Evolutionary conservation across 2,888 invertebrate species (phyloP), one percentile per base, ranked within the genome.

Genomic region (Copidosoma aretas): DNA sequence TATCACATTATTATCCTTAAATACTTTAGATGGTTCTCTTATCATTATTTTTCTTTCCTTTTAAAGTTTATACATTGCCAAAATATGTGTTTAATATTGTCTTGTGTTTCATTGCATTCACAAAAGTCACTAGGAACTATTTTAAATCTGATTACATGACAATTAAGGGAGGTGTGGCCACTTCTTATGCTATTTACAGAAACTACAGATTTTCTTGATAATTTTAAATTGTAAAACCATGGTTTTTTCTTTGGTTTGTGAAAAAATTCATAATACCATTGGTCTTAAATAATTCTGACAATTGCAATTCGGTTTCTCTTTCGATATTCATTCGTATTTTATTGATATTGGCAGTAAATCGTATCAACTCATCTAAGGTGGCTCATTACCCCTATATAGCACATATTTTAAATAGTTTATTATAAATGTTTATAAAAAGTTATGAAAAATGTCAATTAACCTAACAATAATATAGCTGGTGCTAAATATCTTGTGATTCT

Each of bases 151-250:
- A n/a, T 39, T 19, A 66, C 15, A 66, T 54, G 54, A 41, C 19
- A 21, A 12, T 66, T 60, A 1, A 66, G 39, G 10, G 60, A 53
- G 1, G 54, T 25, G 17, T 60, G 60, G 22, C 46, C 46, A 46
- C 66, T 60, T 46, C 66, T 60, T 10, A 66, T 53, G 17, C 60
- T 39, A 46, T 66, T 66, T 17, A 66, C 25, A 21, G 54, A 43
- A n/a, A 46, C 46, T 54, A 66, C 53, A 1, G 24, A 15, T 25
- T 46, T 60, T 24, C 60, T 60, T 19, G 53, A 19, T 5, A 60
- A 15, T n/a, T 66, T 1, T 14, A 60, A 54, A 10, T 54, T 22
- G 32, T n/a, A 53, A 39, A 66, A 60, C 66, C 66, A 66, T 17
- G 66, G 66, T 25, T 46, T 54, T 49, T 49, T 49, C 4, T 19